phyloP scores from a whole-genome alignment of 2,888 invertebrate genomes.

The Allophyes oxyacanthae region DNA sequence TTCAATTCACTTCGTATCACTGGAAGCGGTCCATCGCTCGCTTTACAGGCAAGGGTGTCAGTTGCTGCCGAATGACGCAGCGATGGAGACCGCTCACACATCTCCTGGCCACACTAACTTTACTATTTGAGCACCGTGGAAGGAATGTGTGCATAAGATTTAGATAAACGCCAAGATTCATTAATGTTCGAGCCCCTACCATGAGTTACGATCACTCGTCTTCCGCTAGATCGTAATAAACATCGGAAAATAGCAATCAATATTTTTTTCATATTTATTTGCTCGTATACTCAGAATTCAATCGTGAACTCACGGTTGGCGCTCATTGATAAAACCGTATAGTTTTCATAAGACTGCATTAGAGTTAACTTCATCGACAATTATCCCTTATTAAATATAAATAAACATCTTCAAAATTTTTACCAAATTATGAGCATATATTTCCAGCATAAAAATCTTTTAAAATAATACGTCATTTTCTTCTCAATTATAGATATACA shows the following conservation, averaged over 20 bases:
- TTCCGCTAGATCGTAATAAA: conserved; percentile 8
- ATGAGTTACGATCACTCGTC: conserved; percentile 23
- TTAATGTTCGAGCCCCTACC: conserved; percentile 43
- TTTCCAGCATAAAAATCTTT: conserved; percentile 86
- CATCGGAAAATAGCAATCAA: conserved; percentile 22
- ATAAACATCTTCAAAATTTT: conserved; percentile 87
- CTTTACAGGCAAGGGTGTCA: too few relatives aligned
- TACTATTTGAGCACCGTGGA: conserved; percentile 91
- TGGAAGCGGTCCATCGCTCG: conserved; percentile 61
- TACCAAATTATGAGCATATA: conserved; percentile 88
- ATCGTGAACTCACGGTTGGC: conserved; percentile 51
- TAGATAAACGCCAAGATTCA: conserved; percentile 65
- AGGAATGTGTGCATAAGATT: conserved; percentile 90
- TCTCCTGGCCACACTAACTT: conserved; percentile 67
- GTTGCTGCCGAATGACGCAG: too few relatives aligned
- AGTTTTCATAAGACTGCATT: conserved; percentile 76
- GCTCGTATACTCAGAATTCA: background rate
- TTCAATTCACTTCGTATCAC: conserved; percentile 82
- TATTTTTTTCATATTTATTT: background rate
- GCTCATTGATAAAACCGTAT: conserved; percentile 63
- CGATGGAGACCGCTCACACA: conserved; percentile 36
- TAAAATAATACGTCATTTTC: conserved; percentile 83
- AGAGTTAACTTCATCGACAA: conserved; percentile 74
- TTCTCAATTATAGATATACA: conserved; percentile 85
- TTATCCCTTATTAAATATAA: conserved; percentile 83